A percentile compares a stretch with the other conserved stretches of the same genome.
Evolutionary conservation across 2,888 invertebrate genomes (phyloP).

Genomic region (Asteroscopus sphinx): DNA sequence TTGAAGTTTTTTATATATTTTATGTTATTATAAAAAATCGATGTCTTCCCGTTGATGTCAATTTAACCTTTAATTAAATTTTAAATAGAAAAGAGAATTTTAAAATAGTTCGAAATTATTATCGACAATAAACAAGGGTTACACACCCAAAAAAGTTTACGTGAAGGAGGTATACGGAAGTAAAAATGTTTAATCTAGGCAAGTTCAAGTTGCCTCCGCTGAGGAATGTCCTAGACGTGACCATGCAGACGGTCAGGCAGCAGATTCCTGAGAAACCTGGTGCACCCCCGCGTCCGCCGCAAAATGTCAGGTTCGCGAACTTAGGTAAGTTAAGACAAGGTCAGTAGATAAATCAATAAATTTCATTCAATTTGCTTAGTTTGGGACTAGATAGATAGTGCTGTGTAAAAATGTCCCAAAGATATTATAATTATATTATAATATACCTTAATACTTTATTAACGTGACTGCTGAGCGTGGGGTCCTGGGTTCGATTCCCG

Average conservation of each 20-base stretch:
- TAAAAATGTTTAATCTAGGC: conserved; percentile 83
- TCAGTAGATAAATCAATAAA: conserved; percentile 49
- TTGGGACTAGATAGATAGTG: no score
- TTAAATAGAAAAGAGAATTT: conserved; percentile 30
- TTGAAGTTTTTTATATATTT: no score
- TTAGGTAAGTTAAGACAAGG: conserved; percentile 74
- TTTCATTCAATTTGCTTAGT: no score
- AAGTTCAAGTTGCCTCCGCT: conserved; percentile 92
- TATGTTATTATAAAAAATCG: conserved; percentile 51
- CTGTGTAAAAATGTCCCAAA: no score
- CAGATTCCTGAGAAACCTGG: conserved; percentile 92
- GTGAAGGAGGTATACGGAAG: conserved; percentile 6
- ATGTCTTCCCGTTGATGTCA: conserved; percentile 66
- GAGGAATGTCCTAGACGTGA: conserved; percentile 94
- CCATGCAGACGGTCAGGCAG: conserved; percentile 95
- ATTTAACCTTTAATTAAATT: conserved; percentile 45
- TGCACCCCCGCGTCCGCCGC: conserved; percentile 85
- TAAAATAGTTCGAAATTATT: conserved; percentile 17
- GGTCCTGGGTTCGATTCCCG: no score
- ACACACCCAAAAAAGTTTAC: conserved; percentile 12
- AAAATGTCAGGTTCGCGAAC: conserved; percentile 89
- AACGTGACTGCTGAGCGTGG: no score
- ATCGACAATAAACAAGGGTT: conserved; percentile 19
- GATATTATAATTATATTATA: no score
- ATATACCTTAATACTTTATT: no score